Base-by-base conservation (phyloP, 2,797 vertebrate species). In the Acipenser ruthenus region DNA sequence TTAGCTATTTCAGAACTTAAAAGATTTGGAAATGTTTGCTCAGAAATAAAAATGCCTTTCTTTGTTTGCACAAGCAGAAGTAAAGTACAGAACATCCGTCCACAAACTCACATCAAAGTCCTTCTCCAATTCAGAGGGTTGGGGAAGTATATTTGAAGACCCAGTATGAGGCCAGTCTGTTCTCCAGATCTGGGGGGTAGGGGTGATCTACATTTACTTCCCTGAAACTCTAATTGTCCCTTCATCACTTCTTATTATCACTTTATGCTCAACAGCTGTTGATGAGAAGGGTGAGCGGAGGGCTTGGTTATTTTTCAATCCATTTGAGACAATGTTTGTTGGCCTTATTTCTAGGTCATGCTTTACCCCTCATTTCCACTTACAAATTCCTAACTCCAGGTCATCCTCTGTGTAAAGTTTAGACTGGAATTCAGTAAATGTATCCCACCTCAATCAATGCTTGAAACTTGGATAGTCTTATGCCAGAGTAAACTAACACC, bases 41-140 rank as follows among this genome's bases (percentile, higher is more conserved):
- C 6, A 87, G 79, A 85, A 86, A 85, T 74, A 70, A 78, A 77
- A 85, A 88, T 80, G 79, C 77, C 78, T 82, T 68, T 77, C 76
- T 83, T 78, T 93, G 85, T 93, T 94, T 90, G 81, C 75, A 86
- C 73, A 88, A 87, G 84, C 73, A 72, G 81, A 82, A 75, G 79
- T 84, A 84, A 84, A 87, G 81, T 79, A 79, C 87, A 80, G 82
- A 75, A 75, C 79, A 82, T 86, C 86, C 79, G 63, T 88, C 83
- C 87, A 84, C 84, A 88, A 79, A 82, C 51, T 74, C 77, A 92
- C 90, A 91, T 94, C 92, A 96, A 95, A 94, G 92, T 64, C 58
- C 72, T 80, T 79, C 53, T 78, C 75, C 69, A 71, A 68, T 71
- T 77, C 69, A 68, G 79, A 74, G 79, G 63, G 72, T 69, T 84